These are phyloP conservation scores for Origma solitaria DNA, from an alignment of 2,113 vertebrate genomes.

Conservation along the genomic window DNA sequence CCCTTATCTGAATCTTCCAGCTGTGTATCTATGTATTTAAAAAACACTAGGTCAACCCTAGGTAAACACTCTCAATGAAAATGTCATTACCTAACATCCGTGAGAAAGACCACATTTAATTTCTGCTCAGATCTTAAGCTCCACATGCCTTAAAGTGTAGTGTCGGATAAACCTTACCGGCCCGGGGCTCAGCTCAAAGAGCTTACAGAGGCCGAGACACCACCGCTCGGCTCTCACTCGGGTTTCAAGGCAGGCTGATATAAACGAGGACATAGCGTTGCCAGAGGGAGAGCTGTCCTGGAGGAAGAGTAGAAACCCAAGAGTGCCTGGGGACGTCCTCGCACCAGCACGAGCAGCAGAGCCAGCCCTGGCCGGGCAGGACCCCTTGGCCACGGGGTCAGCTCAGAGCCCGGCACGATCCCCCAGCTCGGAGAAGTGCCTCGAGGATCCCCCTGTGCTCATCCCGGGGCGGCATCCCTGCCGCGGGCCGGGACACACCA, in stretches of 20 bases:
- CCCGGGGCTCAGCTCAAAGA: background rate
- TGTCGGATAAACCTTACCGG: background rate
- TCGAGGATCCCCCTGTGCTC: background rate
- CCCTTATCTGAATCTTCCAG: background rate
- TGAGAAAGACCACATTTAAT: background rate
- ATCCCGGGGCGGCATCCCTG: background rate
- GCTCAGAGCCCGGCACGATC: background rate
- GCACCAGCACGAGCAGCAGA: background rate
- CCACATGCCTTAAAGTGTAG: background rate
- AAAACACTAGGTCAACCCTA: background rate
- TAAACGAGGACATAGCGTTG: rapidly evolving
- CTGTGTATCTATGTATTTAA: background rate
- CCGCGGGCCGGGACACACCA: background rate
- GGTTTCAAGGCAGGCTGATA: background rate
- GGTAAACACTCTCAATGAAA: background rate
- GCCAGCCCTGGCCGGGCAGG: background rate
- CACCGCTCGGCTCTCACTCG: background rate
- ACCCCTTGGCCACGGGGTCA: rapidly evolving
- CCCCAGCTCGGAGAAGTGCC: background rate
- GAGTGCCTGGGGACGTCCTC: background rate
- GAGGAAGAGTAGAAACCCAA: background rate
- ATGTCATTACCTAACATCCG: background rate
- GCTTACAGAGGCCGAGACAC: background rate
- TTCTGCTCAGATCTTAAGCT: background rate
- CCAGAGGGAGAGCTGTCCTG: background rate